Conservation (phyloP, 2,888 invertebrate species). For the Caenorhabditis zanzibari region DNA sequence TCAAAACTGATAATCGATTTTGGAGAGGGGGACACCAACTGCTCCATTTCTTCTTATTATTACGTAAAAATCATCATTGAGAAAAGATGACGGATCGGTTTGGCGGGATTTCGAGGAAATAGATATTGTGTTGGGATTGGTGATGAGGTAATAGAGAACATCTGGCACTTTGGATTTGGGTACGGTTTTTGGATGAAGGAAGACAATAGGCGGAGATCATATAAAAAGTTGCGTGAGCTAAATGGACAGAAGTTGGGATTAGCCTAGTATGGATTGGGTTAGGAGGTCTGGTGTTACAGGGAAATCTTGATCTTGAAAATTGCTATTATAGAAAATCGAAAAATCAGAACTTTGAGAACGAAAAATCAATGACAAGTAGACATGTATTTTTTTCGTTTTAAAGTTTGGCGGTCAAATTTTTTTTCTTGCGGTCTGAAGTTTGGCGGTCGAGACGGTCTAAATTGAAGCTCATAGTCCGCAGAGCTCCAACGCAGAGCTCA, state of each 20-base stretch:
- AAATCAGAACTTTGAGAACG: too few relatives aligned
- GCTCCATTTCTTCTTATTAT: slow-evolving; percentile 54
- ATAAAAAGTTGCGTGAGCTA: not conserved
- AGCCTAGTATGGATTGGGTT: too few relatives aligned
- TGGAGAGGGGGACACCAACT: slow-evolving; percentile 43
- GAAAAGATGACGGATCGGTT: slow-evolving; percentile 38
- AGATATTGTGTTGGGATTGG: slow-evolving; percentile 35
- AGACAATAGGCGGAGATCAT: not conserved
- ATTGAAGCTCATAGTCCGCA: too few relatives aligned
- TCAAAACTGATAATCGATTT: slow-evolving; percentile 62
- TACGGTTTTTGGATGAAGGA: not conserved
- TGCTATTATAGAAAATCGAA: too few relatives aligned
- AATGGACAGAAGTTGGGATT: slow-evolving; percentile 14
- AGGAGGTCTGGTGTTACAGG: too few relatives aligned
- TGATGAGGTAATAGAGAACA: slow-evolving; percentile 25
- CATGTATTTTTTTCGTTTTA: too few relatives aligned
- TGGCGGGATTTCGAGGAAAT: not conserved
- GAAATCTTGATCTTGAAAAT: too few relatives aligned
- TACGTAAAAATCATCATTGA: slow-evolving; percentile 58
- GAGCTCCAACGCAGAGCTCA: too few relatives aligned
- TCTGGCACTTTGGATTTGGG: slow-evolving; percentile 13
- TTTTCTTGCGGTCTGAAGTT: too few relatives aligned
- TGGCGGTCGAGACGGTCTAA: too few relatives aligned
- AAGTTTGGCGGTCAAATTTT: too few relatives aligned
- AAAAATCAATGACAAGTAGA: too few relatives aligned